phyloP scores from a whole-genome alignment of 2,888 invertebrate species.

The Hofmannophila pseudospretella region DNA sequence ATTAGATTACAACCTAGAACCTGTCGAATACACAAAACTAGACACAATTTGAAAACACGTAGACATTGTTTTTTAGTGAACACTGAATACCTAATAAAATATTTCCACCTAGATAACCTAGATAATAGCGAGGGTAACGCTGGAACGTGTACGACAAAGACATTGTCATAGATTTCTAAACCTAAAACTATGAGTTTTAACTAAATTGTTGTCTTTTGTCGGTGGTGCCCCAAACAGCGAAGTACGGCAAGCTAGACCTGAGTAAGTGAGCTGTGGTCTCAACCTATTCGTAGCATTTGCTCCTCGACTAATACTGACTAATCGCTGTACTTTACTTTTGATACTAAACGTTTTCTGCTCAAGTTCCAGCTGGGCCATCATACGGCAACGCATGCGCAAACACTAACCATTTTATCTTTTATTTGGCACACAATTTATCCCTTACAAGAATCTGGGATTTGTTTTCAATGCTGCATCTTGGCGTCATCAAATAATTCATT shows the following conservation, averaged over 20 bases:
- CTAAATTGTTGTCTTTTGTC: slow-evolving; percentile 74
- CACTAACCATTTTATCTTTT: slow-evolving; percentile 49
- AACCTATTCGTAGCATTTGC: slow-evolving; percentile 62
- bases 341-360: slow-evolving; percentile 58
- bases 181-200: slow-evolving; percentile 39
- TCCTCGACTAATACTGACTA: slow-evolving; percentile 69
- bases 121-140: slow-evolving; percentile 22
- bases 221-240: slow-evolving; percentile 77
- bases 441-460: slow-evolving; percentile 26
- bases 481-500: too few relatives aligned
- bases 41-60: too few relatives aligned
- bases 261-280: slow-evolving; percentile 79
- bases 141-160: slow-evolving; percentile 20
- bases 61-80: too few relatives aligned
- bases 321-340: slow-evolving; percentile 59
- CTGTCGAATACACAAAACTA: too few relatives aligned
- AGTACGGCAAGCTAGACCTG: slow-evolving; percentile 69
- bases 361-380: slow-evolving; percentile 53
- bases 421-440: slow-evolving; percentile 27
- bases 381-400: slow-evolving; percentile 52
- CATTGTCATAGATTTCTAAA: neutral
- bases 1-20: too few relatives aligned
- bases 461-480: slow-evolving; percentile 28
- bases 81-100: too few relatives aligned
- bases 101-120: neutral